phyloP scores from a whole-genome alignment of 2,888 invertebrate genomes.

The Lypha dubia region DNA sequence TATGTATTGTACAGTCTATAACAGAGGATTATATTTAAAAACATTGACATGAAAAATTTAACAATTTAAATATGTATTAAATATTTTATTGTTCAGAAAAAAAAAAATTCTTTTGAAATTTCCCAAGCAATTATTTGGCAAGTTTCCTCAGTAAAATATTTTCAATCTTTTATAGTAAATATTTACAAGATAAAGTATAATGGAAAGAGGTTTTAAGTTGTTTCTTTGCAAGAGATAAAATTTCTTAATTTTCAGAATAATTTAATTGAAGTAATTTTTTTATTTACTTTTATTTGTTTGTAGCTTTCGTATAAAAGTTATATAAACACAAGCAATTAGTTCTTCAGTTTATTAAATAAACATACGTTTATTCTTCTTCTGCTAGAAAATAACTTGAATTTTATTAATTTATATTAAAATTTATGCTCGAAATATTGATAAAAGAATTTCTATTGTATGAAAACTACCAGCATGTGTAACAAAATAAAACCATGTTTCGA shows the following conservation, averaged over 20 bases:
- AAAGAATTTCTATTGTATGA: conserved; percentile 2
- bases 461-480: not conserved
- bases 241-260: conserved; percentile 26
- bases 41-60: too few species aligned
- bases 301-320: not conserved
- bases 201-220: not conserved
- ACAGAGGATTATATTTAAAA: too few species aligned
- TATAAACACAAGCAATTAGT: not conserved
- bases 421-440: conserved; percentile 23
- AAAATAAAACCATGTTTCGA: conserved; percentile 23
- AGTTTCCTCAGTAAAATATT: not conserved
- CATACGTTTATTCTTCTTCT: not conserved
- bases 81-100: too few species aligned
- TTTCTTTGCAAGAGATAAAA: conserved; percentile 16
- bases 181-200: not conserved
- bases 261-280: conserved; percentile 22
- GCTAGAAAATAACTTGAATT: conserved; percentile 14
- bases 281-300: not conserved
- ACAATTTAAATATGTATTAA: too few species aligned
- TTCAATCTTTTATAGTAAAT: not conserved
- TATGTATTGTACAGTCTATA: too few species aligned
- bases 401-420: conserved; percentile 53
- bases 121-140: not conserved
- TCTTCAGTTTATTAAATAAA: not conserved
- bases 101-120: conserved; percentile 5